Evolutionary conservation across 2,888 invertebrate genomes (phyloP).

Genomic region (Elgonia sp.): DNA sequence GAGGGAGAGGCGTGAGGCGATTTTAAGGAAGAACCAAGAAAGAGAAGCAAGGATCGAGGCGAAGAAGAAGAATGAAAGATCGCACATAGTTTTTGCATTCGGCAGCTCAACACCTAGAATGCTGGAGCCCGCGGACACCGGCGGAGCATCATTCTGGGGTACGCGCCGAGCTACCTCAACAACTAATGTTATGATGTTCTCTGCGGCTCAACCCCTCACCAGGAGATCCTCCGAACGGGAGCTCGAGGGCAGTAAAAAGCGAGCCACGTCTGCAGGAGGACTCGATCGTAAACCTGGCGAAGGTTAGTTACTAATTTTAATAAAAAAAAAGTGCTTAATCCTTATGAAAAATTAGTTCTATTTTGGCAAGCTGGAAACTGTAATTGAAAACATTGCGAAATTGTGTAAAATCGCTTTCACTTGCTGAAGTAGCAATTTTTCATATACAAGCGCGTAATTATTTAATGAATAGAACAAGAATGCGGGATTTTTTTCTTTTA

Average conservation of each 20-base stretch:
- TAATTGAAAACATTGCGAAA: background rate
- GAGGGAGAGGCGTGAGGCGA: constrained; percentile 94
- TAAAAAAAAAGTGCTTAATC: constrained; percentile 2
- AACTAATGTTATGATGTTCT: constrained; percentile 93
- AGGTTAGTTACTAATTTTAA: constrained; percentile 86
- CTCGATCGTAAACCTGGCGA: constrained; percentile 90
- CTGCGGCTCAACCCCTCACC: constrained; percentile 91
- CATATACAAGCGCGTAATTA: background rate
- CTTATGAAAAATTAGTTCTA: constrained; percentile 11
- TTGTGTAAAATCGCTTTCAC: background rate
- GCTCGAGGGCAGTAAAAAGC: constrained; percentile 92
- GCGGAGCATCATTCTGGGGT: constrained; percentile 92
- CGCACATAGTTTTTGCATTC: constrained; percentile 93
- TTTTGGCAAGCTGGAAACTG: constrained; percentile 3
- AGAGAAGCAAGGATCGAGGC: constrained; percentile 94
- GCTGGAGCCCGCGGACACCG: constrained; percentile 94
- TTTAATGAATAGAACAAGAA: background rate
- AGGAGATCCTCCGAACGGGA: constrained; percentile 95
- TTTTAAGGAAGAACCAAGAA: constrained; percentile 95
- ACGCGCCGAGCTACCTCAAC: constrained; percentile 96
- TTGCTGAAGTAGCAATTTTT: constrained; percentile 24
- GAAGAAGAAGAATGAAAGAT: constrained; percentile 92
- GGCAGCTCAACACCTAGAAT: constrained; percentile 96
- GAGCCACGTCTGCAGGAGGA: constrained; percentile 92
- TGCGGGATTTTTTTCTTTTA: constrained; percentile 15